Evolutionary conservation across 2,888 invertebrate genomes (phyloP).

Genomic region (Busseola fusca): DNA sequence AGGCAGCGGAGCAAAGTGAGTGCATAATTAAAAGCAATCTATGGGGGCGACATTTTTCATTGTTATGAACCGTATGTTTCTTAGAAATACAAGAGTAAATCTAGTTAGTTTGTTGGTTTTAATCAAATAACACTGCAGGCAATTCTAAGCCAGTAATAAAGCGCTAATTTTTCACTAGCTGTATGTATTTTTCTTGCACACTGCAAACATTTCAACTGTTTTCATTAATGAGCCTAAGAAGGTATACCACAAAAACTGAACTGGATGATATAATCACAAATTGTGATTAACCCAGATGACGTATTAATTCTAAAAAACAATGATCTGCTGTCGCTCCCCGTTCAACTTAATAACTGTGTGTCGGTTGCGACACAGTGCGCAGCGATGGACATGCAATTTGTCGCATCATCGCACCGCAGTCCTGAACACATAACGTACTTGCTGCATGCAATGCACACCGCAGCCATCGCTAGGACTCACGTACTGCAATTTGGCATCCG

Average conservation of each 20-base stretch:
- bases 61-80: background rate
- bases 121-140: background rate
- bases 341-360: slow-evolving; percentile 11
- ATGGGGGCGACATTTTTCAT: background rate
- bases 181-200: background rate
- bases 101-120: background rate
- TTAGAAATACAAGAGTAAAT: background rate
- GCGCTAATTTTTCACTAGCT: background rate
- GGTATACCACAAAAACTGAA: background rate
- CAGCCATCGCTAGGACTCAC: slow-evolving; percentile 30
- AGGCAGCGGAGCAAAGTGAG: background rate
- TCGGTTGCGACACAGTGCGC: slow-evolving; percentile 10
- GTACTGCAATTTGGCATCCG: slow-evolving; percentile 44
- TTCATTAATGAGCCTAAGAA: background rate
- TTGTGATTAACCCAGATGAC: background rate
- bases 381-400: slow-evolving; percentile 54
- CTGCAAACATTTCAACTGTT: background rate
- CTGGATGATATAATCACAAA: background rate
- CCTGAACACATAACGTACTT: background rate
- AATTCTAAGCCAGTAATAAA: background rate
- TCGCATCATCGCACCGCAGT: slow-evolving; percentile 46
- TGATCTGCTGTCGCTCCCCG: background rate
- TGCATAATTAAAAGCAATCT: slow-evolving; percentile 26
- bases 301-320: background rate
- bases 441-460: background rate